Evolutionary conservation across 2,113 vertebrate genomes (phyloP).

Genomic region (Gadus macrocephalus): DNA sequence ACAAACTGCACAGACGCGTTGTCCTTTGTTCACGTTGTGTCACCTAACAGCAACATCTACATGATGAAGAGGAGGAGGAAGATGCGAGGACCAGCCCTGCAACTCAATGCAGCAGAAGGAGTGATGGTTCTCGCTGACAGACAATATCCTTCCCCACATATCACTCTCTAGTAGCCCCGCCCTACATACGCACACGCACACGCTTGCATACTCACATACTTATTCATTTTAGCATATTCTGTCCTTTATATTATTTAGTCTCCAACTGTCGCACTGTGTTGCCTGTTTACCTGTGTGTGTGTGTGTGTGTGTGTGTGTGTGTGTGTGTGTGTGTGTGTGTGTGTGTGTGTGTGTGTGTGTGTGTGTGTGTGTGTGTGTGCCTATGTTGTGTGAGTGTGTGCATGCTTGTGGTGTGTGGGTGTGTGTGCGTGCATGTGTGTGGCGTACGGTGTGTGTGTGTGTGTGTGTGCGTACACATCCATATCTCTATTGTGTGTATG

Average conservation of each 20-base stretch:
- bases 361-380: background rate
- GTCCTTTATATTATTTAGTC: background rate
- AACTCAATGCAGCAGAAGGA: slow-evolving; percentile 33
- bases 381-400: background rate
- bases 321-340: background rate
- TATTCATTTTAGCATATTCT: background rate
- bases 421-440: slow-evolving; percentile 23
- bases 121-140: slow-evolving; percentile 58
- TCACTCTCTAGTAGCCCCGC: slow-evolving; percentile 59
- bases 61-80: background rate
- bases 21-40: no score
- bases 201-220: slow-evolving; percentile 8
- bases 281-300: background rate
- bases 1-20: no score
- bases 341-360: background rate
- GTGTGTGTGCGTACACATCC: slow-evolving; percentile 20
- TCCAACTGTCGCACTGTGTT: background rate
- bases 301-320: background rate
- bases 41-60: no score
- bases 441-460: slow-evolving; percentile 6
- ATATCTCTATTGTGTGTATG: no score
- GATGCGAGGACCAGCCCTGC: background rate
- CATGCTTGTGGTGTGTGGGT: background rate
- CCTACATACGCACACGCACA: slow-evolving; percentile 1
- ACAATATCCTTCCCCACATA: slow-evolving; percentile 72